Evolutionary conservation across 1,140 invertebrate genomes (phyloP), one percentile per base, ranked within the genome.

Genomic region (Radopholus similis): DNA sequence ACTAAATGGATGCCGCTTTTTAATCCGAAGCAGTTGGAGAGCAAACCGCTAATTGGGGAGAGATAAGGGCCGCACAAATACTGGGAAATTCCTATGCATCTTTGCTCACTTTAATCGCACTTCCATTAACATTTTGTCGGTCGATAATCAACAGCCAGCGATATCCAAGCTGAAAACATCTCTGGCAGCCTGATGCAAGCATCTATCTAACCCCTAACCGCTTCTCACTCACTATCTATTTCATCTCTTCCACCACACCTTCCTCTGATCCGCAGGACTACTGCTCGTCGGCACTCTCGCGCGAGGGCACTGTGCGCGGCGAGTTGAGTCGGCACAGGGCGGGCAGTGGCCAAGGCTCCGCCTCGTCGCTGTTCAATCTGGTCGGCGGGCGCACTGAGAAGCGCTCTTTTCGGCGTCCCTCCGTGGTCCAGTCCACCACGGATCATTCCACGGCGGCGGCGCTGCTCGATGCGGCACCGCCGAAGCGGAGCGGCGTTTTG

Each of bases 391-490:
- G 18, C 21, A 32, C n/a, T 13, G 79, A 80, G 18, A 82, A 80
- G 64, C 78, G 80, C 35, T 80, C 73, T 11, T 80, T 80, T 55
- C 74, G 80, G 49, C 73, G 73, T 34, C 68, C 67, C 26, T 71
- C 70, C 28, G 65, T 30, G 62, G 40, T 53, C 28, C 66, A 54
- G 47, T 56, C 26, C 32, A 38, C 18, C 32, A 82, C 26, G 70
- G 81, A 55, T 71, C 68, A 23, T 69, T 83, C 42, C 42, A 62
- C 58, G 32, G 57, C 72, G 18, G 66, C 77, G 15, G 77, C 77
- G 30, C 57, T 80, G 23, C 47, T 80, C 13, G 77, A 80, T 56
- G 69, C 76, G 26, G 38, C 64, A 38, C 42, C 57, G 6, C 23
- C 70, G 30, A 73, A 59, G 56, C 40, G 73, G 4, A 75, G 62